Conservation (phyloP, 2,797 vertebrate genomes). For the Carduelis carduelis region DNA sequence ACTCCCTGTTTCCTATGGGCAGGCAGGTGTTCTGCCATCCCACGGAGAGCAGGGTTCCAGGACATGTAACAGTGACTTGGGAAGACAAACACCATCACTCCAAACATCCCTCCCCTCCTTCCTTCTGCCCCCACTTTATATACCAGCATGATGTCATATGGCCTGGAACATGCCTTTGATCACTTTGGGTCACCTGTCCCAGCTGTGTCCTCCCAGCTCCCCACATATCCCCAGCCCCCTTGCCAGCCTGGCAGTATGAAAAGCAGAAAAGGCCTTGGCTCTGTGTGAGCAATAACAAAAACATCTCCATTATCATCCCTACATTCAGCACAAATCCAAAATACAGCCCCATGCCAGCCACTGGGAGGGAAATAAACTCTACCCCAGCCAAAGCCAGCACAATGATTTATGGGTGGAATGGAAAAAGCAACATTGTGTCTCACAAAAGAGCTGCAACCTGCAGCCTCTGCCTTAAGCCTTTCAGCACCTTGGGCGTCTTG, state of each 20-base stretch:
- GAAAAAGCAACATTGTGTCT: neutral
- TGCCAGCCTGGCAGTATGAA: neutral
- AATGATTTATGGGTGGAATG: neutral
- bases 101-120: neutral
- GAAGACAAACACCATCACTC: neutral
- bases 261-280: neutral
- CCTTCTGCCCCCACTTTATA: neutral
- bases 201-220: neutral
- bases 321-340: neutral
- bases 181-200: neutral
- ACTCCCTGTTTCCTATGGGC: neutral
- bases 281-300: neutral
- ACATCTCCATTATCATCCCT: neutral
- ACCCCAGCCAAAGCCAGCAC: neutral
- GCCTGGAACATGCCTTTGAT: neutral
- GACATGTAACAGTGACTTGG: fast-evolving
- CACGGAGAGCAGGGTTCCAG: neutral
- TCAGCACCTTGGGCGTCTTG: neutral
- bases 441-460: neutral
- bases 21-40: neutral
- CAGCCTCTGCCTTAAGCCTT: neutral
- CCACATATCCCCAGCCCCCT: neutral
- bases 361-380: neutral
- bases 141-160: fast-evolving
- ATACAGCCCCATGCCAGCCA: neutral